phyloP scores from a whole-genome alignment of 2,888 invertebrate species.

The Carterocephalus palaemon region DNA sequence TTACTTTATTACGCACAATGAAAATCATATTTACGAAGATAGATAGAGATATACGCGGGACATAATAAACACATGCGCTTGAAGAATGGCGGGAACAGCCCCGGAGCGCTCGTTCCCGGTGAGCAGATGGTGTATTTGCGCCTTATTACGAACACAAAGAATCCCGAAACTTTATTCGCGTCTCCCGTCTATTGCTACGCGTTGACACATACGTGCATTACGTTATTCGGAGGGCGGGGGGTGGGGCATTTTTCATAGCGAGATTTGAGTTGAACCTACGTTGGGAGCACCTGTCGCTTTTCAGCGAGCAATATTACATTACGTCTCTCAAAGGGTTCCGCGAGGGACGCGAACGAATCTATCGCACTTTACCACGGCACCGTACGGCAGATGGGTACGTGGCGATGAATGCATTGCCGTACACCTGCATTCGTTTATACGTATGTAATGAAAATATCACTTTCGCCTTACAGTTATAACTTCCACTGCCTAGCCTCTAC shows the following conservation, averaged over 20 bases:
- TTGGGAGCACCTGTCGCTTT: constrained; percentile 61
- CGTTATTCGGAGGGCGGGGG: constrained; percentile 54
- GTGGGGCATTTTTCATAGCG: constrained; percentile 68
- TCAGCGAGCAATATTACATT: constrained; percentile 65
- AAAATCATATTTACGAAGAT: constrained; percentile 65
- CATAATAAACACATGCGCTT: constrained; percentile 65
- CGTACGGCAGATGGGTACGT: constrained; percentile 33
- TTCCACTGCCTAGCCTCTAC: too few relatives aligned
- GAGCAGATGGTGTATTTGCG: constrained; percentile 54
- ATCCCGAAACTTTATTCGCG: constrained; percentile 52
- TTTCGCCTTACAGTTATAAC: too few relatives aligned
- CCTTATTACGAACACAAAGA: constrained; percentile 69
- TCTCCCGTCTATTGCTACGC: constrained; percentile 41
- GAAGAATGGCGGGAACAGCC: constrained; percentile 43
- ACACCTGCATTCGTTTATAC: too few relatives aligned
- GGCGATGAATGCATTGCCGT: too few relatives aligned
- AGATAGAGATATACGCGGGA: too few relatives aligned
- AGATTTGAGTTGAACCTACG: constrained; percentile 53
- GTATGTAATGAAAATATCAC: too few relatives aligned
- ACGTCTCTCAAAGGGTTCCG: constrained; percentile 51
- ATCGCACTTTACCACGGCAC: constrained; percentile 41
- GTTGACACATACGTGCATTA: constrained; percentile 68
- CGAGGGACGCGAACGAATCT: constrained; percentile 26
- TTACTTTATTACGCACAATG: constrained; percentile 70
- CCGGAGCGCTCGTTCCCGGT: constrained; percentile 32